Percentiles rank a stretch among this genome's conserved stretches.
phyloP scores from a whole-genome alignment of 2,888 invertebrate species.

The Altica lythri region DNA sequence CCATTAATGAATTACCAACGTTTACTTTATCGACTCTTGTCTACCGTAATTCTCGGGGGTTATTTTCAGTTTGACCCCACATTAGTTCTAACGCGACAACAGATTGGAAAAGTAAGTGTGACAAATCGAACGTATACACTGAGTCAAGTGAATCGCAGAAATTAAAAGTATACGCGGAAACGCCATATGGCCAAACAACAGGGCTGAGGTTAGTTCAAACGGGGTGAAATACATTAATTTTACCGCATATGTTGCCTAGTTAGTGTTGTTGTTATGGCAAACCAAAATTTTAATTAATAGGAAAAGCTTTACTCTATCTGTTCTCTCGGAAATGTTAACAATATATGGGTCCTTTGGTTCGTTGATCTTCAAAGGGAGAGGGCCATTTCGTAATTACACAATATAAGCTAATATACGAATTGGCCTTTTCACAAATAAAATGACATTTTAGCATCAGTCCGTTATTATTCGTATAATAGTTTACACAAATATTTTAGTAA shows the following conservation, averaged over 20 bases:
- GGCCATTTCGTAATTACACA: neutral
- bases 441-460: too few relatives aligned
- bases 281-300: slow-evolving; percentile 24
- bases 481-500: too few relatives aligned
- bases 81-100: slow-evolving; percentile 47
- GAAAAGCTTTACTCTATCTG: slow-evolving; percentile 18
- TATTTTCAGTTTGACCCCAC: slow-evolving; percentile 45
- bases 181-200: slow-evolving; percentile 51
- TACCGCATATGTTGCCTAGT: slow-evolving; percentile 36
- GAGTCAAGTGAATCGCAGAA: slow-evolving; percentile 51
- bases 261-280: slow-evolving; percentile 23
- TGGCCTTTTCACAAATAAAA: too few relatives aligned
- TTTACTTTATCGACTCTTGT: slow-evolving; percentile 43
- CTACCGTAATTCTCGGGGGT: slow-evolving; percentile 32
- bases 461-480: too few relatives aligned
- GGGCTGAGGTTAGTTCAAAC: slow-evolving; percentile 37
- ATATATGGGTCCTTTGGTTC: too few relatives aligned
- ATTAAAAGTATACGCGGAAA: slow-evolving; percentile 46
- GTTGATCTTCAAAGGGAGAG: neutral
- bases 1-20: slow-evolving; percentile 49
- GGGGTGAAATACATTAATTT: slow-evolving; percentile 36
- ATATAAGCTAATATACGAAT: too few relatives aligned
- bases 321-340: slow-evolving; percentile 10
- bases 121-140: slow-evolving; percentile 51
- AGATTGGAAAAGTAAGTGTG: slow-evolving; percentile 54